phyloP scores from a whole-genome alignment of 2,888 invertebrate species.

The Disparrhopalites patrizii region DNA sequence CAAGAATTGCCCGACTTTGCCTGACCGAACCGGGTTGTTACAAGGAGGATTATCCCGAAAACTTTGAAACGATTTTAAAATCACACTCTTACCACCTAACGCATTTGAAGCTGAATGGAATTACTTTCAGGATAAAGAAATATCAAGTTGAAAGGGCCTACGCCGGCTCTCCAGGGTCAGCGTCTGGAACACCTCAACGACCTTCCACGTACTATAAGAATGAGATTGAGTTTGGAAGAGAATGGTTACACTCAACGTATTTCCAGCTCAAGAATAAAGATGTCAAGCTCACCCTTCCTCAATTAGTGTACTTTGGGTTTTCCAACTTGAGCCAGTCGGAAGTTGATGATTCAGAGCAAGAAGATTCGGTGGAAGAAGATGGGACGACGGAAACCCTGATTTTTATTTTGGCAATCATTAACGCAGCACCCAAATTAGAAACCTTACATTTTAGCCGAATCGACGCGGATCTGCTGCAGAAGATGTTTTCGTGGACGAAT shows the following conservation, averaged over 20 bases:
- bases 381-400: not conserved
- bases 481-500: not conserved
- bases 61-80: not conserved
- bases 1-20: not conserved
- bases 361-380: not conserved
- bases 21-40: not conserved
- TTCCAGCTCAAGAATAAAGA: not conserved
- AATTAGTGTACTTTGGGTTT: not conserved
- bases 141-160: not conserved
- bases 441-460: not conserved
- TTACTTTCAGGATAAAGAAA: not conserved
- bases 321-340: not conserved
- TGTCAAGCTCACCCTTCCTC: too few species aligned
- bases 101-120: not conserved
- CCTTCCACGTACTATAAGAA: not conserved
- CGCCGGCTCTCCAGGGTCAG: slow-evolving; percentile 1
- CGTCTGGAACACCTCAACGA: not conserved
- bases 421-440: not conserved
- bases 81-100: not conserved
- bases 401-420: not conserved
- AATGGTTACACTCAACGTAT: not conserved
- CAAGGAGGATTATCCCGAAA: not conserved
- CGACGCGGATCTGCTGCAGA: not conserved
- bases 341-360: not conserved
- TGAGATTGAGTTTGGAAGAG: not conserved